A percentile compares a stretch with the other conserved stretches of the same genome.
Evolutionary conservation across 2,113 vertebrate genomes (phyloP).

Genomic region (Conger conger): DNA sequence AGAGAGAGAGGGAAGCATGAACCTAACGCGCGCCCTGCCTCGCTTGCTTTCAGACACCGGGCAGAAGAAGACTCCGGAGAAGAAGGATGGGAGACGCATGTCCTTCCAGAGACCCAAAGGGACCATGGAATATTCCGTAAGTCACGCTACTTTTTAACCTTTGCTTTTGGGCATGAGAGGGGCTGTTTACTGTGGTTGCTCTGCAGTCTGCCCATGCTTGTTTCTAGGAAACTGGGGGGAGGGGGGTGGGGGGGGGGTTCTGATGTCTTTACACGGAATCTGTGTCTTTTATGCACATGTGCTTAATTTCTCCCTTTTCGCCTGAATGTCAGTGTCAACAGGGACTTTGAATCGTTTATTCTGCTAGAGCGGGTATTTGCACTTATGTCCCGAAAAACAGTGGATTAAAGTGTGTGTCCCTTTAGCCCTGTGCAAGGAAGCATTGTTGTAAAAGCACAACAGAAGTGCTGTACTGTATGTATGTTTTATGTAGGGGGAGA

Average conservation of each 20-base stretch:
- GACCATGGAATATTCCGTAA: slow-evolving; percentile 81
- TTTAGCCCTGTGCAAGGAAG: neutral
- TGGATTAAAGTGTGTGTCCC: neutral
- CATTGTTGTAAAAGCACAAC: neutral
- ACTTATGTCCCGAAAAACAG: neutral
- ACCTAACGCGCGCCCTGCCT: slow-evolving; percentile 65
- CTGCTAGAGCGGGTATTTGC: neutral
- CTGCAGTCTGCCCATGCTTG: neutral
- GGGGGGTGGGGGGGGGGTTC: neutral
- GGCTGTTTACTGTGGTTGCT: neutral
- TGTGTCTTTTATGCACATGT: neutral
- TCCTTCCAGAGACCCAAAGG: slow-evolving; percentile 84
- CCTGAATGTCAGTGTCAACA: neutral
- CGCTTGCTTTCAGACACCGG: slow-evolving; percentile 76
- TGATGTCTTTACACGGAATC: neutral
- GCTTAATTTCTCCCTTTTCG: neutral
- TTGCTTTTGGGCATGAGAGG: neutral
- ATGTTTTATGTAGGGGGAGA: neutral
- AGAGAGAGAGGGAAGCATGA: slow-evolving; percentile 56
- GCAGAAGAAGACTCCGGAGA: slow-evolving; percentile 80
- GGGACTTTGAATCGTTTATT: neutral
- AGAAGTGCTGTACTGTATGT: neutral
- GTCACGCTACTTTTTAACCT: slow-evolving; percentile 44
- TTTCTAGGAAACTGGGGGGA: neutral
- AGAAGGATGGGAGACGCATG: slow-evolving; percentile 83